These are phyloP conservation scores for Acanthopleura granulata DNA, from an alignment of 2,888 invertebrate species.

Conservation along the genomic window DNA sequence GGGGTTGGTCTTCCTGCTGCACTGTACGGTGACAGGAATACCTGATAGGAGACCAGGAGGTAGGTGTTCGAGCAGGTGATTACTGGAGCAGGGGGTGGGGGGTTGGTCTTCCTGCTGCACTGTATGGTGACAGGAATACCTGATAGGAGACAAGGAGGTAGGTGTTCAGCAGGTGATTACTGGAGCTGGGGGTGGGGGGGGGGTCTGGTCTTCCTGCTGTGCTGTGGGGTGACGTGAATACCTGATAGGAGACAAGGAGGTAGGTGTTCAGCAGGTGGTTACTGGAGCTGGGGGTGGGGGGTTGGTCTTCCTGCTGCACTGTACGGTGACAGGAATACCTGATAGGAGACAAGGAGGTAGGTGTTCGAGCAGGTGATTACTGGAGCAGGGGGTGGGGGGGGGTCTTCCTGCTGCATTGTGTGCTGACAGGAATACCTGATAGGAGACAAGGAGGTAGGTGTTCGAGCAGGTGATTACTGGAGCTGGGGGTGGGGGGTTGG, in stretches of 20 bases:
- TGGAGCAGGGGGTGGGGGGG: conserved; percentile 20
- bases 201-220: not conserved
- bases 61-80: too few relatives aligned
- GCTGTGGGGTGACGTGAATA: too few relatives aligned
- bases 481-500: conserved; percentile 29
- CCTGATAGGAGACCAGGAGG: not conserved
- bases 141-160: too few relatives aligned
- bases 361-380: conserved; percentile 24
- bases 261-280: too few relatives aligned
- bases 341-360: conserved; percentile 36
- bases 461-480: conserved; percentile 23
- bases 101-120: too few relatives aligned
- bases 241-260: too few relatives aligned
- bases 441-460: not conserved
- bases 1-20: conserved; percentile 42
- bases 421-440: not conserved
- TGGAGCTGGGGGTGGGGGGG: conserved; percentile 28
- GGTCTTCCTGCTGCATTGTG: too few relatives aligned
- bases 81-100: too few relatives aligned
- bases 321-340: too few relatives aligned
- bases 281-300: too few relatives aligned
- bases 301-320: too few relatives aligned
- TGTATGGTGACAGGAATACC: too few relatives aligned
- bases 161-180: conserved; percentile 16
- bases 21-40: not conserved